Percentiles rank a stretch among this genome's conserved stretches.
These are phyloP conservation scores for Alethe diademata DNA, from an alignment of 2,113 vertebrate species.

Conservation along the genomic window DNA sequence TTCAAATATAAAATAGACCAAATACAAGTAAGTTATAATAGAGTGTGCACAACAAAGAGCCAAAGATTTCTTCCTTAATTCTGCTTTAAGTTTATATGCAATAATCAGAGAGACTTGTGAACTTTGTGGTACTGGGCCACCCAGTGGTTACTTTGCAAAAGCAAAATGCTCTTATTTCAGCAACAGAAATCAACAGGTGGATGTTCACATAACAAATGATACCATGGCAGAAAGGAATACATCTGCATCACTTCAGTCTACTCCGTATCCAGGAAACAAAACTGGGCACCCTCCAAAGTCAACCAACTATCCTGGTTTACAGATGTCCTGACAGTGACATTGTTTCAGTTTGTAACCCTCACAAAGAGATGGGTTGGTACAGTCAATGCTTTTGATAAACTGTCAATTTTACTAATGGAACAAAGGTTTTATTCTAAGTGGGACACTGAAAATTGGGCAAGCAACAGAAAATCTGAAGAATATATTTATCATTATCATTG, in stretches of 20 bases:
- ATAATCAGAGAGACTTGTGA: not conserved
- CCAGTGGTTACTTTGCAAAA: not conserved
- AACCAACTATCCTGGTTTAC: not conserved
- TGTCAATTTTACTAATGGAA: not conserved
- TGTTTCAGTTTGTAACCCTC: not conserved
- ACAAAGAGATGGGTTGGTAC: too few species aligned
- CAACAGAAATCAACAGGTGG: not conserved
- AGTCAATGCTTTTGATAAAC: not conserved
- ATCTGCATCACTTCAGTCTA: not conserved
- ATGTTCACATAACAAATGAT: not conserved
- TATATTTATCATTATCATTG: not conserved
- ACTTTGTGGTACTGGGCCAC: not conserved
- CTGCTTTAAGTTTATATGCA: not conserved
- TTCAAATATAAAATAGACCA: not conserved
- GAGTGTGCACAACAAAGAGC: not conserved
- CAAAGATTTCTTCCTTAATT: not conserved
- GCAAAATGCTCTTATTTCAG: not conserved
- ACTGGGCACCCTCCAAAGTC: not conserved
- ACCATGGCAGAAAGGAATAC: rapidly evolving
- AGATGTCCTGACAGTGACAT: not conserved
- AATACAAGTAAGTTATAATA: not conserved
- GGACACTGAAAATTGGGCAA: not conserved
- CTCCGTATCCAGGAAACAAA: not conserved
- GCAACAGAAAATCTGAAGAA: not conserved
- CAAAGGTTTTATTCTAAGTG: not conserved